phyloP scores from a whole-genome alignment of 1,140 invertebrate genomes.

The Lutraria rhynchaena region DNA sequence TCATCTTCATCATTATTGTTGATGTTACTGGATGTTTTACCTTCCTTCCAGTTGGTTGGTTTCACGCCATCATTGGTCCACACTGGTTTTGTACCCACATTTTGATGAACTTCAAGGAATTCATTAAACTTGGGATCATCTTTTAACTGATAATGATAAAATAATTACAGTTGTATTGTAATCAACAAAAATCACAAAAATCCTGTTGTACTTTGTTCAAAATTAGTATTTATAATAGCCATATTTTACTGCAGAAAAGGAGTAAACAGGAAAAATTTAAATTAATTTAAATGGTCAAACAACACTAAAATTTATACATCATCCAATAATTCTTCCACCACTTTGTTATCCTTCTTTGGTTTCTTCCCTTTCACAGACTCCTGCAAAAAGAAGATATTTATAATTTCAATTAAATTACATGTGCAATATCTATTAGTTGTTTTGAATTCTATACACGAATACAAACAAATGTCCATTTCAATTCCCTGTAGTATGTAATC shows the following conservation, averaged over 20 bases:
- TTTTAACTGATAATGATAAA: conserved; percentile 85
- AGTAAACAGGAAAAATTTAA: too few species aligned
- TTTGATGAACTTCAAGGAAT: conserved; percentile 91
- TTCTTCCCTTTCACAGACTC: conserved; percentile 62
- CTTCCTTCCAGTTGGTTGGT: background rate
- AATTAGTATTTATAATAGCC: background rate
- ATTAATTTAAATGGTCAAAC: background rate
- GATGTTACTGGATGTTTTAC: background rate
- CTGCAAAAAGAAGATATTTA: background rate
- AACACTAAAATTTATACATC: conserved; percentile 63
- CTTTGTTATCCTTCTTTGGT: conserved; percentile 68
- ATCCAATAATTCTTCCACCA: conserved; percentile 70
- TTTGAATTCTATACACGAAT: too few species aligned
- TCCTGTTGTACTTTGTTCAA: background rate
- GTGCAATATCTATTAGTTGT: background rate
- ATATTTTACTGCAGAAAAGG: background rate
- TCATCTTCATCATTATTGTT: too few species aligned
- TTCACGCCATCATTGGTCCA: conserved; percentile 88
- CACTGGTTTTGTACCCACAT: conserved; percentile 84
- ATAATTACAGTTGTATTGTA: background rate
- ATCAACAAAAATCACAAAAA: background rate
- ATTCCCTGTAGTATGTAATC: too few species aligned
- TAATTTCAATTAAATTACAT: background rate
- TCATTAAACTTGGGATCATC: conserved; percentile 94
- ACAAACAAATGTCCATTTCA: too few species aligned